These are phyloP conservation scores for Melanotaenia parkinsoni DNA, from an alignment of 2,797 vertebrate genomes.

Conservation along the genomic window DNA sequence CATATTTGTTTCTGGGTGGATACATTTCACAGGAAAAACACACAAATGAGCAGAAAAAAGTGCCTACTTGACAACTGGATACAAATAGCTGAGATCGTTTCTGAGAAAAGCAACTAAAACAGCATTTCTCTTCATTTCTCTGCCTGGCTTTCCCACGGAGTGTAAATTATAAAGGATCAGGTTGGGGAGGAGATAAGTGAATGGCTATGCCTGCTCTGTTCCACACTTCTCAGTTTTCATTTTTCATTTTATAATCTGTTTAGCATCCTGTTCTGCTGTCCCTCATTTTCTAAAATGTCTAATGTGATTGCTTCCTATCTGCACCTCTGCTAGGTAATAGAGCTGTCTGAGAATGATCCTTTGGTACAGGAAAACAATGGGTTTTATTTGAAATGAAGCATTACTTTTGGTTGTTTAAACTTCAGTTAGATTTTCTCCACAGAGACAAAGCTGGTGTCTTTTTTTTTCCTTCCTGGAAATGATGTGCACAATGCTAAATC, in stretches of 20 bases:
- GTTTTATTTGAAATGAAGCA: background rate
- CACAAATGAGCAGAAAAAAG: conserved; percentile 32
- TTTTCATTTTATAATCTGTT: conserved; percentile 58
- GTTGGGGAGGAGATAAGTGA: conserved; percentile 24
- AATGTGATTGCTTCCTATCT: conserved; percentile 41
- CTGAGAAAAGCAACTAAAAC: conserved; percentile 17
- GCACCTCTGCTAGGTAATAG: conserved; percentile 33
- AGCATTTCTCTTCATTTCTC: conserved; percentile 43
- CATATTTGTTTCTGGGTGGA: conserved; percentile 34
- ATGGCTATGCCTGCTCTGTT: conserved; percentile 14
- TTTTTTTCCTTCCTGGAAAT: background rate
- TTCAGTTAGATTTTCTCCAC: conserved; percentile 5
- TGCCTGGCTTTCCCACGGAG: conserved; percentile 5
- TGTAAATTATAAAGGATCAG: conserved; percentile 8
- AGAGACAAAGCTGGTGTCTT: background rate
- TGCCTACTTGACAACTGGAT: conserved; percentile 1
- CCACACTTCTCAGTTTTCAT: conserved; percentile 54
- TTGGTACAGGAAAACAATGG: conserved; percentile 12
- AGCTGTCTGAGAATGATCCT: conserved; percentile 7
- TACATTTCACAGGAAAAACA: conserved; percentile 29
- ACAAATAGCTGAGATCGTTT: background rate
- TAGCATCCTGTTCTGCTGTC: conserved; percentile 37
- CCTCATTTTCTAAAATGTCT: conserved; percentile 34
- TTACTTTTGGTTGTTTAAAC: conserved; percentile 20
- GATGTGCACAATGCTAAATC: background rate